phyloP scores from a whole-genome alignment of 1,140 invertebrate species.

The Cardiocondyla obscurior region DNA sequence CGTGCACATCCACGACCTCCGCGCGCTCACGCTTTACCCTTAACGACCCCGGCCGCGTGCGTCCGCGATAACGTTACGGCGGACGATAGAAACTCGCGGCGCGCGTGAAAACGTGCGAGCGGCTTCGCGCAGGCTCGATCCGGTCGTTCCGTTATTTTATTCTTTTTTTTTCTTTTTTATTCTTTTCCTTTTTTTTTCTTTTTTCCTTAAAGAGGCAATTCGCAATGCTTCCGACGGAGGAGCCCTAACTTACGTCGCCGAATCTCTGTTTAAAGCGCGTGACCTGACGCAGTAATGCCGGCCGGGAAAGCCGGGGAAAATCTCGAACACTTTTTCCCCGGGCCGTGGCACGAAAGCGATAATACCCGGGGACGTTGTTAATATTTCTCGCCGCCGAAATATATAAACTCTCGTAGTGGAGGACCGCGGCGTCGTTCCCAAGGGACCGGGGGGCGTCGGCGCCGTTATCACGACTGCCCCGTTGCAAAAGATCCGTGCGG shows the following conservation, averaged over 20 bases:
- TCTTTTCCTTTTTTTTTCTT: too few relatives aligned
- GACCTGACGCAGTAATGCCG: constrained; percentile 52
- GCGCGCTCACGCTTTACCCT: not conserved
- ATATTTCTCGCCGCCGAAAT: constrained; percentile 47
- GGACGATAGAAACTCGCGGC: not conserved
- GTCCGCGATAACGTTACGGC: constrained; percentile 22
- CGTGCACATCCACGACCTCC: not conserved
- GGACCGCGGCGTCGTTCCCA: not conserved
- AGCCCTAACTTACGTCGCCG: constrained; percentile 61
- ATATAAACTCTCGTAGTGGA: not conserved
- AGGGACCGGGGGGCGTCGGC: not conserved
- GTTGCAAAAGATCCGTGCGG: constrained; percentile 52
- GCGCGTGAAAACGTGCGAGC: not conserved
- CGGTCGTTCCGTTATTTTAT: too few relatives aligned
- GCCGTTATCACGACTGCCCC: constrained; percentile 47
- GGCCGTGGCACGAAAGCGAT: constrained; percentile 10
- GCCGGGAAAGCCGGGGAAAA: constrained; percentile 19
- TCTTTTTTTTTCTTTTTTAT: not conserved
- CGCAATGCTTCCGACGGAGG: constrained; percentile 10
- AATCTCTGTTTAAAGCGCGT: constrained; percentile 59
- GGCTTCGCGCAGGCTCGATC: not conserved
- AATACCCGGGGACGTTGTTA: constrained; percentile 42
- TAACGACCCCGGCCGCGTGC: not conserved
- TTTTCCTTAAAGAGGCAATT: constrained; percentile 55
- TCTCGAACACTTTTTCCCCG: constrained; percentile 14